phyloP scores from a whole-genome alignment of 1,140 invertebrate species.

The Hesperophylax magnus region DNA sequence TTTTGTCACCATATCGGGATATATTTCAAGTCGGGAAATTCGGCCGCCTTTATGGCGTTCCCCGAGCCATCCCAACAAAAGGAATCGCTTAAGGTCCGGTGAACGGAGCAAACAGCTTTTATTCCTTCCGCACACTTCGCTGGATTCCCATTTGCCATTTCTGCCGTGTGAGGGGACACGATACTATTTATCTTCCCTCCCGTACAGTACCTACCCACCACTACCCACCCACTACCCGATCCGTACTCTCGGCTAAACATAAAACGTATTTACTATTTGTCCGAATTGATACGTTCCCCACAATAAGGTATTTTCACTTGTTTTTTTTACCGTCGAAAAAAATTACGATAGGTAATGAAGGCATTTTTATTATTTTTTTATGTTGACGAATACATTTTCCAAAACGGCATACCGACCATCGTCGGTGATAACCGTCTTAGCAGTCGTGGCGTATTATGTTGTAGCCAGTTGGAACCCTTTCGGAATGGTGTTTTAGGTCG shows the following conservation, averaged over 20 bases:
- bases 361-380: no score
- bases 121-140: slow-evolving; percentile 33
- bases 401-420: no score
- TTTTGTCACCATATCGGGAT: slow-evolving; percentile 5
- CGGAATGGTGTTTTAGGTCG: no score
- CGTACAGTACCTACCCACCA: not conserved
- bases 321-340: not conserved
- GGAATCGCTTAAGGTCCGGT: slow-evolving; percentile 39
- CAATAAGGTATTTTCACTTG: not conserved
- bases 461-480: no score
- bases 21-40: slow-evolving; percentile 38
- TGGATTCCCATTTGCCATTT: slow-evolving; percentile 38
- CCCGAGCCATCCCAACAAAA: slow-evolving; percentile 32
- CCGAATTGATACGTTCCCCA: not conserved
- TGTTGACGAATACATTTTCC: no score
- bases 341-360: no score
- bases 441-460: no score
- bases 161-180: slow-evolving; percentile 38
- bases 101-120: slow-evolving; percentile 35
- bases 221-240: not conserved
- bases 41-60: slow-evolving; percentile 27
- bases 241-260: not conserved
- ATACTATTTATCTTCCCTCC: slow-evolving; percentile 24
- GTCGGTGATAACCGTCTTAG: no score
- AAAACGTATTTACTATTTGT: slow-evolving; percentile 31